A percentile compares a stretch with the other conserved stretches of the same genome.
These are phyloP conservation scores for Oscheius sp. DNA, from an alignment of 2,888 invertebrate species.

Conservation along the genomic window DNA sequence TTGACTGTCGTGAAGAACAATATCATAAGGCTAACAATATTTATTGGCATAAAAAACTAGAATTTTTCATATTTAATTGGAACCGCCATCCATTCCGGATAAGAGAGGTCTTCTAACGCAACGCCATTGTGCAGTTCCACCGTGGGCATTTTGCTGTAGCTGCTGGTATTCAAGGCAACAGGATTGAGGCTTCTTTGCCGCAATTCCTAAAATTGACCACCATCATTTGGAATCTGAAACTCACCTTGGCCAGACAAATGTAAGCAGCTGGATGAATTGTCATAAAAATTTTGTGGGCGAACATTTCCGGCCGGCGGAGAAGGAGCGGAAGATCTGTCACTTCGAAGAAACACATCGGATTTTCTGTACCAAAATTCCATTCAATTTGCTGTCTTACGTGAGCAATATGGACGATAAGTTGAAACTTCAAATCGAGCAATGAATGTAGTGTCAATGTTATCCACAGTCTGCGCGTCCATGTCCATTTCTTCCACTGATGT, in stretches of 20 bases:
- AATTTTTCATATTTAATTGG: not conserved
- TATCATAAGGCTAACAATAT: too few relatives aligned
- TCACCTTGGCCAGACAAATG: constrained; percentile 56
- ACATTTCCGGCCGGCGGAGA: constrained; percentile 47
- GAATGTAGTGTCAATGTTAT: constrained; percentile 46
- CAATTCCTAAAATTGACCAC: constrained; percentile 38
- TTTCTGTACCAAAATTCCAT: not conserved
- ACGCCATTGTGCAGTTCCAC: constrained; percentile 47
- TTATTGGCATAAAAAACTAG: not conserved
- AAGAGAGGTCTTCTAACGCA: constrained; percentile 42
- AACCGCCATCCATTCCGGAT: constrained; percentile 46
- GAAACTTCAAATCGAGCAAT: constrained; percentile 55
- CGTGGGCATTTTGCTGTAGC: constrained; percentile 52
- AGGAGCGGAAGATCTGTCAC: constrained; percentile 48
- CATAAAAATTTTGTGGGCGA: constrained; percentile 58
- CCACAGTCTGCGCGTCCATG: not conserved
- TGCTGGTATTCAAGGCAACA: constrained; percentile 41
- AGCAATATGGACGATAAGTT: constrained; percentile 5
- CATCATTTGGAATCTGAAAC: not conserved
- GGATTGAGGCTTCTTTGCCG: constrained; percentile 33
- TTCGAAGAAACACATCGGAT: constrained; percentile 40
- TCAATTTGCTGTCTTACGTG: not conserved
- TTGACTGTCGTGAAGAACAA: too few relatives aligned
- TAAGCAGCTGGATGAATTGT: constrained; percentile 53
- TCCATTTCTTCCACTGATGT: not conserved